These are phyloP conservation scores for Rhea pennata DNA, from an alignment of 2,113 vertebrate genomes.

Conservation along the genomic window DNA sequence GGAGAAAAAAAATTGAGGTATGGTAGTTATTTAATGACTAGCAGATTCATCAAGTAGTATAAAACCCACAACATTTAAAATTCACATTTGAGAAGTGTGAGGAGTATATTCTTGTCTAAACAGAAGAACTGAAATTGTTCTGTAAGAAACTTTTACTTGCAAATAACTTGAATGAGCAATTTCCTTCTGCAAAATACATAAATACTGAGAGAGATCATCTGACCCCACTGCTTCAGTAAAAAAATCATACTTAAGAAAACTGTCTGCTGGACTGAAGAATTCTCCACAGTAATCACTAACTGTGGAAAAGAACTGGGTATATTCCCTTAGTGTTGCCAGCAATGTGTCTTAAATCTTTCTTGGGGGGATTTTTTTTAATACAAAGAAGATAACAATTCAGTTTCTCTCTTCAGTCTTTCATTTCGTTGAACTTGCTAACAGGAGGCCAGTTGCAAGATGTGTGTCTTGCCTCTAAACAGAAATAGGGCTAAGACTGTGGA, in stretches of 20 bases:
- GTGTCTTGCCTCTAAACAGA: not conserved
- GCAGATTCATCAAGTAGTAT: not conserved
- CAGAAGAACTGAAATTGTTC: slow-evolving; percentile 28
- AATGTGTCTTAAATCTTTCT: not conserved
- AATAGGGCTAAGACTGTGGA: not conserved
- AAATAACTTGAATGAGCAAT: slow-evolving; percentile 41
- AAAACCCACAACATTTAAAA: slow-evolving; percentile 1
- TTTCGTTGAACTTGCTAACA: not conserved
- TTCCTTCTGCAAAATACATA: not conserved
- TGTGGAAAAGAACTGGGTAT: not conserved
- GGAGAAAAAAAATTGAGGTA: not conserved
- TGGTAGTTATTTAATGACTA: not conserved
- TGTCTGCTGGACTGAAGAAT: not conserved
- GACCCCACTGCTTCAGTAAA: not conserved
- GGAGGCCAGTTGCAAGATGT: not conserved
- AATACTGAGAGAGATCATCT: not conserved
- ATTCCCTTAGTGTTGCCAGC: not conserved
- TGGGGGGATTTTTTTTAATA: not conserved
- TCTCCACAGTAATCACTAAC: not conserved
- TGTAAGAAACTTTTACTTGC: slow-evolving; percentile 36
- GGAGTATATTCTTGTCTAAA: not conserved
- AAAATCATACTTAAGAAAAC: not conserved
- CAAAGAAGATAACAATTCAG: not conserved
- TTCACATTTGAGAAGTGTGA: not conserved
- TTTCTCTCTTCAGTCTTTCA: not conserved